Conservation (phyloP, 1,140 invertebrate genomes). For the Aphaenogaster ashmeadi region DNA sequence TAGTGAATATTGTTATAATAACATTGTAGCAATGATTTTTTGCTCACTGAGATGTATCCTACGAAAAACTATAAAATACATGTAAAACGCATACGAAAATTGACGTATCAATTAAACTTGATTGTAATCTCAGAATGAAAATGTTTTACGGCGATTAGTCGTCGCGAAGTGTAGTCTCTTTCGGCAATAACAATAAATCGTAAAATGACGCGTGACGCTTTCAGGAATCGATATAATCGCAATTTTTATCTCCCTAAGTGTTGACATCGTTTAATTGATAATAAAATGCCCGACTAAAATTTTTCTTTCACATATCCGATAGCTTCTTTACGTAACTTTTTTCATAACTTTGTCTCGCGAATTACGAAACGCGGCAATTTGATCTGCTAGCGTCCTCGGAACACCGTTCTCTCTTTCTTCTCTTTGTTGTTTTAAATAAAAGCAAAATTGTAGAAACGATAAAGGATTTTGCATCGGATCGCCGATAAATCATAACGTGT, state of each 20-base stretch:
- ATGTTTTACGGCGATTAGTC: background rate
- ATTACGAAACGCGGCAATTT: background rate
- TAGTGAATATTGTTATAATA: too few species aligned
- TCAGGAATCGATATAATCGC: constrained; percentile 1
- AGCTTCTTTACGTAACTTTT: background rate
- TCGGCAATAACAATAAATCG: background rate
- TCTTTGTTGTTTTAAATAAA: constrained; percentile 1
- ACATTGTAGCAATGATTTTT: too few species aligned
- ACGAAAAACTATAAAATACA: background rate
- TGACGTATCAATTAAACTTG: background rate
- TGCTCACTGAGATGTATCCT: background rate
- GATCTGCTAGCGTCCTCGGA: background rate
- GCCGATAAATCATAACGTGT: constrained; percentile 40
- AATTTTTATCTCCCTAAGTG: constrained; percentile 31
- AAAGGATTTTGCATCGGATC: background rate
- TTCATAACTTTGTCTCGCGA: background rate
- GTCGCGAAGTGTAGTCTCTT: background rate
- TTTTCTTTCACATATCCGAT: background rate
- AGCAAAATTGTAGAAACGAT: constrained; percentile 13
- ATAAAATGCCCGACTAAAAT: background rate
- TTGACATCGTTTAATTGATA: constrained; percentile 7
- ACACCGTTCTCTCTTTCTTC: background rate
- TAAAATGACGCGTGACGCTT: background rate
- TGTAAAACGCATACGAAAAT: background rate
- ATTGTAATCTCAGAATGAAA: background rate